phyloP scores from a whole-genome alignment of 2,888 invertebrate species.

The Machimus rusticus region DNA sequence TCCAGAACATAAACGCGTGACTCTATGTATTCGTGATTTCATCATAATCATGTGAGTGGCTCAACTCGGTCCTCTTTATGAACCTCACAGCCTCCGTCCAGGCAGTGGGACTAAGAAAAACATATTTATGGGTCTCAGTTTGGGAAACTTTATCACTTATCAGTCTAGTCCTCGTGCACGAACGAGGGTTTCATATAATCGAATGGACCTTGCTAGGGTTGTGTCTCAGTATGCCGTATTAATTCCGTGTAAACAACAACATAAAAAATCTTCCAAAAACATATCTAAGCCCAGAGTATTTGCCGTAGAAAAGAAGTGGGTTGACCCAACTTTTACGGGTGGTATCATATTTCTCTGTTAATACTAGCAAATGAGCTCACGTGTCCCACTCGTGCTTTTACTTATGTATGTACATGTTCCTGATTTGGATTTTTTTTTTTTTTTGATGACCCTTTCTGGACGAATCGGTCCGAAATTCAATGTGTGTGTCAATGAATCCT shows the following conservation, averaged over 20 bases:
- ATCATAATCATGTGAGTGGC: slow-evolving; percentile 16
- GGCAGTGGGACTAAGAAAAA: neutral
- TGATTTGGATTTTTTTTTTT: neutral
- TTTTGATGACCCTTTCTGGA: neutral
- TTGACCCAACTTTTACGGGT: neutral
- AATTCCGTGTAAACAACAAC: slow-evolving; percentile 3
- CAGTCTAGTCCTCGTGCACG: neutral
- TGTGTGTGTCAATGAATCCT: neutral
- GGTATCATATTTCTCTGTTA: slow-evolving; percentile 3
- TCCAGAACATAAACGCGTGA: neutral
- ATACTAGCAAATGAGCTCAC: slow-evolving; percentile 17
- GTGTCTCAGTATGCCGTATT: neutral
- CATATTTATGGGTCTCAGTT: neutral
- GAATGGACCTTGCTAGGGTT: neutral
- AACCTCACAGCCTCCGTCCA: neutral
- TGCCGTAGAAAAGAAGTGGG: neutral
- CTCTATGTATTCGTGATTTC: neutral
- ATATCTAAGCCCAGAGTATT: neutral
- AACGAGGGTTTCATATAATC: neutral
- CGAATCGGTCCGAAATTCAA: neutral
- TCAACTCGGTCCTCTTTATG: neutral
- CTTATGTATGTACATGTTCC: neutral
- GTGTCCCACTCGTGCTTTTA: neutral
- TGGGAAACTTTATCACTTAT: slow-evolving; percentile 18
- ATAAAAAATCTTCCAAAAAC: neutral